Percentiles rank a stretch among this genome's conserved stretches.
Conservation (phyloP, 2,797 vertebrate species). For the Eulemur albifrons region DNA sequence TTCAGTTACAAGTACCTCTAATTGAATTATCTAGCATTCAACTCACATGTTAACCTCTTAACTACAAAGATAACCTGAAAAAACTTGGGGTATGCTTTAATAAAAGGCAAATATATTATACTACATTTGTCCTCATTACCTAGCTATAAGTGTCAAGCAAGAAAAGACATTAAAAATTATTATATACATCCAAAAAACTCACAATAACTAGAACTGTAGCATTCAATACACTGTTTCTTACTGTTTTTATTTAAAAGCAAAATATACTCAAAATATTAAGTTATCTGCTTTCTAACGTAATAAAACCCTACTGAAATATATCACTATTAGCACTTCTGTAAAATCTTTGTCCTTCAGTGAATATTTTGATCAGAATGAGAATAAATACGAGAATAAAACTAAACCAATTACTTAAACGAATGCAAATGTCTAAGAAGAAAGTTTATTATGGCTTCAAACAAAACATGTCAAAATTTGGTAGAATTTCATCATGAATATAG, state of each 20-base stretch:
- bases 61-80: neutral
- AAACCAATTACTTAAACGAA: neutral
- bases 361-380: neutral
- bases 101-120: neutral
- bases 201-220: neutral
- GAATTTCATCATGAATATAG: neutral
- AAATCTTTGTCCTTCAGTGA: neutral
- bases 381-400: neutral
- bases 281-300: neutral
- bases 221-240: neutral
- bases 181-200: neutral
- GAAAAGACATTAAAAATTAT: neutral
- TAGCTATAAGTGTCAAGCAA: neutral
- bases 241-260: neutral
- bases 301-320: neutral
- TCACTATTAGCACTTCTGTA: neutral
- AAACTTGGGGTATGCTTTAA: neutral
- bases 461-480: neutral
- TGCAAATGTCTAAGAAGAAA: neutral
- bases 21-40: neutral
- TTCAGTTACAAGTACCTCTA: neutral
- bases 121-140: neutral
- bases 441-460: neutral
- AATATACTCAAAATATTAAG: neutral
- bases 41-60: neutral